A percentile compares a stretch with the other conserved stretches of the same genome.
phyloP scores from a whole-genome alignment of 1,140 invertebrate species.

The Drosophila kepulauana region DNA sequence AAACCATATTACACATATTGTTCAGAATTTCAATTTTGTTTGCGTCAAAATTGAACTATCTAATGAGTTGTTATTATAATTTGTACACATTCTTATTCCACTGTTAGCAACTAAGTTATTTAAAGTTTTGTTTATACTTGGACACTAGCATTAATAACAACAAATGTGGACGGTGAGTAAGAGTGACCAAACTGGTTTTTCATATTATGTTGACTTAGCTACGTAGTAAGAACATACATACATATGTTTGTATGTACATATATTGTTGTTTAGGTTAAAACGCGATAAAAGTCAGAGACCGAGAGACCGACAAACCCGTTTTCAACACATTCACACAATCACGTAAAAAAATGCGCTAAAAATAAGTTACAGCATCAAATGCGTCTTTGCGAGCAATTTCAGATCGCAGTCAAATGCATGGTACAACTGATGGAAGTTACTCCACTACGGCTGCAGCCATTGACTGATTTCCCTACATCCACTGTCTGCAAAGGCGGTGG shows the following conservation, averaged over 20 bases:
- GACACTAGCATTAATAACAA: constrained; percentile 21
- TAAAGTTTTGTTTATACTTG: constrained; percentile 10
- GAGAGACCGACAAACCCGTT: constrained; percentile 67
- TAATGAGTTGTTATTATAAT: not conserved
- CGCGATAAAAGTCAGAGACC: constrained; percentile 58
- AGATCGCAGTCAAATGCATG: constrained; percentile 42
- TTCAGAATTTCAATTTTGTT: not conserved
- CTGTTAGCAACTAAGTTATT: constrained; percentile 21
- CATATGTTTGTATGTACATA: not conserved
- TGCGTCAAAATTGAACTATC: not conserved
- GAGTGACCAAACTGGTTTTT: constrained; percentile 77
- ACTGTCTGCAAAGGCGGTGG: constrained; percentile 47
- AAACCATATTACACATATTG: not conserved
- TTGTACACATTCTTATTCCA: not conserved
- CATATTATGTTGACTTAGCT: constrained; percentile 46
- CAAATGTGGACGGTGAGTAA: constrained; percentile 60
- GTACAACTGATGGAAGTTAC: constrained; percentile 28
- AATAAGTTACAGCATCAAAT: constrained; percentile 76
- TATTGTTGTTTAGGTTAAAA: constrained; percentile 38
- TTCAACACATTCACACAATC: constrained; percentile 37
- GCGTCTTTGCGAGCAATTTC: constrained; percentile 43
- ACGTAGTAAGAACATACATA: not conserved
- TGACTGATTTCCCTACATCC: constrained; percentile 27
- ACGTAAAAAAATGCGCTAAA: constrained; percentile 66
- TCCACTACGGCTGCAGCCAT: not conserved